Percentiles rank a stretch among this genome's conserved stretches.
These are phyloP conservation scores for Pheosia tremula DNA, from an alignment of 2,888 invertebrate species.

Conservation along the genomic window DNA sequence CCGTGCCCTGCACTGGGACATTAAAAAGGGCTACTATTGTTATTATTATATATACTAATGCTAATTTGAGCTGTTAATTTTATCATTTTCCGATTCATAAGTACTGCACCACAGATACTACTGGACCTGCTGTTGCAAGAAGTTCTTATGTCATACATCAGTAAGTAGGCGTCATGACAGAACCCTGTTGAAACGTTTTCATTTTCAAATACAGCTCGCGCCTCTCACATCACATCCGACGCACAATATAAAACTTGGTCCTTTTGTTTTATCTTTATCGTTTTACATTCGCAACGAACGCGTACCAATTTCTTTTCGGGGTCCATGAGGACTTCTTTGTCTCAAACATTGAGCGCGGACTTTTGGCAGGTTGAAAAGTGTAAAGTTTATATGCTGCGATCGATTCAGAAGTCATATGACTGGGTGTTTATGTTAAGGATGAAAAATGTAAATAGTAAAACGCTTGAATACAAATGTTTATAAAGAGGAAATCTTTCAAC, in stretches of 20 bases:
- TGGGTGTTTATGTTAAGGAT: slow-evolving; percentile 1
- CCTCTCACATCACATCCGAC: slow-evolving; percentile 10
- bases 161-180: background rate
- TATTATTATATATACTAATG: too few relatives aligned
- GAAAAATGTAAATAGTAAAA: slow-evolving; percentile 9
- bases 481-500: too few relatives aligned
- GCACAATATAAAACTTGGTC: slow-evolving; percentile 19
- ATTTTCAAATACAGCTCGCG: slow-evolving; percentile 4
- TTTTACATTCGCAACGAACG: slow-evolving; percentile 33
- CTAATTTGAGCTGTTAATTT: too few relatives aligned
- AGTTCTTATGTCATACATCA: too few relatives aligned
- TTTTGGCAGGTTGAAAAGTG: slow-evolving; percentile 20
- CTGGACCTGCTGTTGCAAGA: too few relatives aligned
- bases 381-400: slow-evolving; percentile 13
- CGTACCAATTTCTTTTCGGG: slow-evolving; percentile 35
- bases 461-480: background rate
- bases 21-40: too few relatives aligned
- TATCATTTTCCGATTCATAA: too few relatives aligned
- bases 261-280: slow-evolving; percentile 34
- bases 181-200: slow-evolving; percentile 3
- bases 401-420: slow-evolving; percentile 12
- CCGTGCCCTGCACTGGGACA: too few relatives aligned
- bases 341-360: slow-evolving; percentile 22
- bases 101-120: too few relatives aligned
- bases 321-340: slow-evolving; percentile 30